phyloP scores from a whole-genome alignment of 2,113 vertebrate genomes.

The Aphyosemion australe region DNA sequence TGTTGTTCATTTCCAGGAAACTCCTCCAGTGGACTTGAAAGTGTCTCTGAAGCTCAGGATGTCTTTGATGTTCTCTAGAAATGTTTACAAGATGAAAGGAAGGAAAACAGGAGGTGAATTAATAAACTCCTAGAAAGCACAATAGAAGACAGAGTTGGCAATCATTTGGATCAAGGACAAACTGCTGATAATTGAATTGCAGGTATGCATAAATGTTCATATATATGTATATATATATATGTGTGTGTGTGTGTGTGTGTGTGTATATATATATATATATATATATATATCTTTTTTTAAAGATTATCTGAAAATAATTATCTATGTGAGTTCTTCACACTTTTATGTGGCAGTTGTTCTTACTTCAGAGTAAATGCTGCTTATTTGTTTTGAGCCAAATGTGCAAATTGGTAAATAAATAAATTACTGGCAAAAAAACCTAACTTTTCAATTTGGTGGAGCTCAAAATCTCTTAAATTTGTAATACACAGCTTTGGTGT shows the following conservation, averaged over 20 bases:
- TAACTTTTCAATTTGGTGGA: background rate
- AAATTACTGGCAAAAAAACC: no score
- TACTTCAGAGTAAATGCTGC: no score
- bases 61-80: slow-evolving; percentile 36
- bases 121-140: slow-evolving; percentile 20
- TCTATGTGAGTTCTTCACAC: no score
- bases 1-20: slow-evolving; percentile 7
- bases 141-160: background rate
- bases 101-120: slow-evolving; percentile 12
- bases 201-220: background rate
- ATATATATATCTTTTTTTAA: no score
- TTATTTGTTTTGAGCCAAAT: no score
- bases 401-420: no score
- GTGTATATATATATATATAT: no score
- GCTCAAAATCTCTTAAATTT: background rate
- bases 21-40: background rate
- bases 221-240: no score
- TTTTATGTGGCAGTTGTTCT: no score
- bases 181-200: no score
- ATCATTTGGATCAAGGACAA: slow-evolving; percentile 6
- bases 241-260: no score
- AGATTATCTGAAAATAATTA: no score
- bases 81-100: slow-evolving; percentile 48
- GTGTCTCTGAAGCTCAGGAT: slow-evolving; percentile 12
- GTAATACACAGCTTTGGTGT: background rate